Base-by-base conservation (phyloP, 2,797 vertebrate species). In the Distichodus sexfasciatus region DNA sequence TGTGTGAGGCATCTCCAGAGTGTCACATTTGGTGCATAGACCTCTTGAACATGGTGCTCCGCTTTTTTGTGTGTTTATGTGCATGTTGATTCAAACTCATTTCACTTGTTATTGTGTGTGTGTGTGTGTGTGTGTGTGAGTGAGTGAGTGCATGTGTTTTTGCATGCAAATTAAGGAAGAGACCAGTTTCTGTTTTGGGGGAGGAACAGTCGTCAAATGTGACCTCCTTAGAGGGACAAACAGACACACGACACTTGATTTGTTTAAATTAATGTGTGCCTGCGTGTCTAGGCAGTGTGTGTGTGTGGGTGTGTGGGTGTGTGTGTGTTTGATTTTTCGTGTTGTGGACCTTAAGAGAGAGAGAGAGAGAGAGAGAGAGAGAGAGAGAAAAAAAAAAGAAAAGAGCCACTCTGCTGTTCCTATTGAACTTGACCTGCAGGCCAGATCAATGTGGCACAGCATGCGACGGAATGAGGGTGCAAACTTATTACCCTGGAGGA, bases 391-490 rank as follows among this genome's bases (percentile, higher is more conserved):
- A 40, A 48, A 24, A 23, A 54, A 75, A 85, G 79, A 79, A 83
- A 83, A 80, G 80, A 78, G 75, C 76, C 59, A 80, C 84, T 85
- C 86, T 81, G 84, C 83, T 87, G 86, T 89, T 89, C 87, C 86
- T 90, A 90, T 91, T 91, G 89, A 90, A 91, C 88, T 91, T 91
- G 89, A 91, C 89, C 89, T 86, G 88, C 79, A 83, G 90, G 87
- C 87, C 87, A 84, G 87, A 91, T 91, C 89, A 89, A 91, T 91
- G 89, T 72, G 69, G 81, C 87, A 88, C 86, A 81, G 83, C 89
- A 87, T 90, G 89, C 87, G 84, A 86, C 66, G 85, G 87, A 91
- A 91, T 91, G 87, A 91, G 88, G 85, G 87, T 87, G 83, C 83
- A 82, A 86, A 85, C 87, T 91, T 89, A 91, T 91, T 91, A 91